Base-by-base conservation (phyloP, 2,113 vertebrate genomes). In the Callopanchax toddi region DNA sequence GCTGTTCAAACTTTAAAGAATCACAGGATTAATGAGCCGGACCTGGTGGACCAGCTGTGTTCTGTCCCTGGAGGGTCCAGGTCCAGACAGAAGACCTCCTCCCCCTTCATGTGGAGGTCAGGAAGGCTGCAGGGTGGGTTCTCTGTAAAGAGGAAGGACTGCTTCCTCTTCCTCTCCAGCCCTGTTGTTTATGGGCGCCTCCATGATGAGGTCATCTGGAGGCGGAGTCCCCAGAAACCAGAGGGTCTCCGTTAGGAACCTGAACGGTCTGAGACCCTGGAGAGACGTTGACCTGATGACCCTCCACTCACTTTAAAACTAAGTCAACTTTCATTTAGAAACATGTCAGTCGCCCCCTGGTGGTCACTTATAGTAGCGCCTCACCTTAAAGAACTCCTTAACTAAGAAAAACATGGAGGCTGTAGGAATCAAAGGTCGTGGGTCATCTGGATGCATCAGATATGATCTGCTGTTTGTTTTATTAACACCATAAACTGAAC, bases 121-220 rank as follows among this genome's bases (percentile, higher is more conserved):
- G 76, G 81, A 62, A 65, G 67, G 64, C 60, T 12, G 39, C 0
- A 42, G 85, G 82, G 74, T 60, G 87, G 78, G 68, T 50, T 70
- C 51, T 11, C 67, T 34, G 48, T 76, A 73, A 71, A 87, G 34
- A 89, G 83, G 79, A 85, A 87, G 62, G 70, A 57, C 60, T 1
- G 57, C 78, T 89, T 90, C 86, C 84, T 84, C 78, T 72, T 66
- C n/a, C n/a, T n/a, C n/a, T n/a, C 66, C 39, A 56, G 60, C 49
- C 60, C 48, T 50, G 54, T 88, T 91, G 87, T 88, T 72, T 62
- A 64, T 67, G 72, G 44, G 70, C 53, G 43, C 34, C 68, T 60
- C 57, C 20, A 3, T 63, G 43, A 67, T 90, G 76, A 87, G 68
- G 74, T 89, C 87, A 81, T 80, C 43, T 9, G 54, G 66, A 72